Evolutionary conservation across 2,797 vertebrate species (phyloP).

Genomic region (Labeo calbasu): DNA sequence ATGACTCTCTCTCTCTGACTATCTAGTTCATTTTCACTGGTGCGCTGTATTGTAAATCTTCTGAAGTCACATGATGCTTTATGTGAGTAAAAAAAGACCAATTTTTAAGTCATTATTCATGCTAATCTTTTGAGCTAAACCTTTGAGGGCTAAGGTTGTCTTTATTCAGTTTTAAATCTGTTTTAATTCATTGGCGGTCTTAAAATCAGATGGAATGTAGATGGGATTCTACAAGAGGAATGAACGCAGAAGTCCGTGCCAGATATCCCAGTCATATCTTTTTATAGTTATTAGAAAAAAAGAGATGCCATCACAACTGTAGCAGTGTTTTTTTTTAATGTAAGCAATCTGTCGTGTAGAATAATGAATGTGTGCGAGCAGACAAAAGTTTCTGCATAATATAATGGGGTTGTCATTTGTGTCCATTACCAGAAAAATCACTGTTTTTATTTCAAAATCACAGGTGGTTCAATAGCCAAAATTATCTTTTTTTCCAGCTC

Average conservation of each 20-base stretch:
- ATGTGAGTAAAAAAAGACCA: not conserved
- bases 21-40: not conserved
- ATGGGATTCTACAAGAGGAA: too few species aligned
- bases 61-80: not conserved
- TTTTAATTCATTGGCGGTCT: not conserved
- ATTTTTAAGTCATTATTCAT: conserved; percentile 1
- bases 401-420: not conserved
- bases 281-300: conserved; percentile 16
- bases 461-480: conserved; percentile 16
- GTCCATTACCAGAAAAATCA: not conserved
- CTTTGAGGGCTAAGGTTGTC: not conserved
- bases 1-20: not conserved
- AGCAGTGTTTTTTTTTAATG: not conserved
- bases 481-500: not conserved
- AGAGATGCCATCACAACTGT: not conserved
- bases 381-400: not conserved
- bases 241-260: not conserved
- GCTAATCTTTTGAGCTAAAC: not conserved
- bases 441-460: not conserved
- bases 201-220: not conserved
- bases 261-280: not conserved
- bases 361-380: not conserved
- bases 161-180: not conserved
- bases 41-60: not conserved
- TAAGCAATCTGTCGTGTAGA: not conserved